phyloP scores from a whole-genome alignment of 2,888 invertebrate genomes.

The Thecocarcelia acutangulata region DNA sequence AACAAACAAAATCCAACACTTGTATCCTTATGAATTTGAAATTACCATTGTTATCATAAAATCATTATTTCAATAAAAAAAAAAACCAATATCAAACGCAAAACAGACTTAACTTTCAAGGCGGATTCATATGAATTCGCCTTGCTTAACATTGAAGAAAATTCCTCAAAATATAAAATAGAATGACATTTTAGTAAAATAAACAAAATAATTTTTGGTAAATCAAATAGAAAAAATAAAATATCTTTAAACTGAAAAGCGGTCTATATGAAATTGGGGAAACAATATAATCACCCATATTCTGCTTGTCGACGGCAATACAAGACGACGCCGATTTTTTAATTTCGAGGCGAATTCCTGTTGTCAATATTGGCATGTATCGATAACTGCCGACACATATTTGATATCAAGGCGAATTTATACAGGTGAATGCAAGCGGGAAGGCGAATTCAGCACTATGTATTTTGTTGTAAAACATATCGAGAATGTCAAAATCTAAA shows the following conservation, averaged over 20 bases:
- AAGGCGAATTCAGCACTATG: too few relatives aligned
- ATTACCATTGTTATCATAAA: slow-evolving; percentile 34
- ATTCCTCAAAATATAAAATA: slow-evolving; percentile 43
- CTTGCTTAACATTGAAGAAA: slow-evolving; percentile 16
- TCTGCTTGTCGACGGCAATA: too few relatives aligned
- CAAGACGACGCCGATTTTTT: too few relatives aligned
- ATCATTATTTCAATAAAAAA: slow-evolving; percentile 2
- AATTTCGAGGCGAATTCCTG: too few relatives aligned
- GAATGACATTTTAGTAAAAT: slow-evolving; percentile 11
- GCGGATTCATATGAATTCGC: too few relatives aligned
- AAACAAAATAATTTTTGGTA: slow-evolving; percentile 46
- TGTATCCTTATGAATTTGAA: slow-evolving; percentile 31
- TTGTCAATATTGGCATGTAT: too few relatives aligned
- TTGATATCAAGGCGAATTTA: too few relatives aligned
- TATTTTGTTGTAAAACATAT: too few relatives aligned
- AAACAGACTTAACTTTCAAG: background rate
- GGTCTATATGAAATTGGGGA: slow-evolving; percentile 31
- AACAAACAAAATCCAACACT: background rate
- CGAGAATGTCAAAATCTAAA: too few relatives aligned
- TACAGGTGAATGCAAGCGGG: too few relatives aligned
- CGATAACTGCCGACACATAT: too few relatives aligned
- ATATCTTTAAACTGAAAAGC: slow-evolving; percentile 27
- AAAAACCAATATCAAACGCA: slow-evolving; percentile 1
- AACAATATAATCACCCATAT: too few relatives aligned
- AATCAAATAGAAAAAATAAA: slow-evolving; percentile 32